Evolutionary conservation across 2,113 vertebrate genomes (phyloP), one percentile per base, ranked within the genome.

Genomic region (Mormyrus lacerda): DNA sequence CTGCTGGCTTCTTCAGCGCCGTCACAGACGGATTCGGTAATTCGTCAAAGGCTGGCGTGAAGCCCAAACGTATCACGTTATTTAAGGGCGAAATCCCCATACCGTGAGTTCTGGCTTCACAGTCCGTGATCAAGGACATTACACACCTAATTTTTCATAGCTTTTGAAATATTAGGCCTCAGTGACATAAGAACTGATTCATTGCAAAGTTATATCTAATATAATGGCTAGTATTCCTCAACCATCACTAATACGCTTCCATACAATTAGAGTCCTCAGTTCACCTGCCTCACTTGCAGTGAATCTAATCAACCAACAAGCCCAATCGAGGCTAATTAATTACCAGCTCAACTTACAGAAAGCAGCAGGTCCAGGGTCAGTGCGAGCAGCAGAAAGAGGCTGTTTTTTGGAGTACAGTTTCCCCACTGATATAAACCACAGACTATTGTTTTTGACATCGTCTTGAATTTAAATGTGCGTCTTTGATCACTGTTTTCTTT

Each of bases 91-190:
- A 65, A 31, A 31, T 27, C n/a, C 61, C 61, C n/a, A 27, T 65
- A 65, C 61, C 9, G 2, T 65, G 58, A 11, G 2, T 27, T 27
- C 58, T 65, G 61, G 61, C 61, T 31, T 31, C 27, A 27, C 61
- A 69, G 61, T 69, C 61, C n/a, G 27, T 69, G n/a, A 31, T 31
- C n/a, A 27, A 69, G n/a, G 61, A 31, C 9, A 31, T 69, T 27
- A 31, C 61, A 31, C 61, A 31, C n/a, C n/a, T 69, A 27, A 69
- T 69, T 69, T 69, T 69, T 69, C 61, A 10, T 69, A 8, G 31
- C 73, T 79, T 79, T 79, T 79, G 73, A 79, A 79, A 79, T 79
- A 79, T 79, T 79, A 39, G 73, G 73, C 73, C 73, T 79, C 73
- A 7, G 73, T 42, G 73, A 79, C 31, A 17, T 42, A 42, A 79